Conservation (phyloP, 2,113 vertebrate species). For the Propithecus coquereli region DNA sequence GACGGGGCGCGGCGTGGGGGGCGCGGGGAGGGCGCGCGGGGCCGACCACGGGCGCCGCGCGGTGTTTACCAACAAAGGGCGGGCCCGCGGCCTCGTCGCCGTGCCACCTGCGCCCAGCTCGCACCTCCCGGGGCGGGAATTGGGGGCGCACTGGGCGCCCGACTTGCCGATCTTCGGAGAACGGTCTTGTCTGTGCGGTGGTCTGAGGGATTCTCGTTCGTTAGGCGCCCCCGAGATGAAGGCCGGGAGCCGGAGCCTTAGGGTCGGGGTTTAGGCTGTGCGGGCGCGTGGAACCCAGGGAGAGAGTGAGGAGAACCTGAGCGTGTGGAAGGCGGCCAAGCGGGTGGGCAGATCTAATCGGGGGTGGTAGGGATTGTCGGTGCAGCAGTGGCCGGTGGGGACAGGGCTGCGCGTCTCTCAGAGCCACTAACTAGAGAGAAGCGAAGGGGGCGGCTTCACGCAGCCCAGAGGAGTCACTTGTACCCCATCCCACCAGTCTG, state of each 20-base stretch:
- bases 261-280: neutral
- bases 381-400: neutral
- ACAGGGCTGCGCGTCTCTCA: neutral
- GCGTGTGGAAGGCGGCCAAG: neutral
- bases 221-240: neutral
- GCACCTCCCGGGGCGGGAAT: constrained; percentile 5
- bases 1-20: constrained; percentile 10
- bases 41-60: neutral
- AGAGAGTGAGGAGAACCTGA: neutral
- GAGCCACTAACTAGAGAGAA: neutral
- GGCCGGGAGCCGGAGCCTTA: neutral
- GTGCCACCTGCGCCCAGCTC: constrained; percentile 52
- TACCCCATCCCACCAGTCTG: neutral
- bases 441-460: neutral
- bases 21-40: neutral
- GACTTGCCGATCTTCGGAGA: neutral
- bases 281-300: neutral
- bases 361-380: neutral
- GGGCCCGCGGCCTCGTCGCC: constrained; percentile 49
- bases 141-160: neutral
- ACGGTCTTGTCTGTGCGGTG: neutral
- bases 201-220: neutral
- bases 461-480: neutral
- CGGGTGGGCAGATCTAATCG: neutral
- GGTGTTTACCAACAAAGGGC: constrained; percentile 74